A percentile compares a stretch with the other conserved stretches of the same genome.
These are phyloP conservation scores for Henricia sp. DNA, from an alignment of 53 echinoderm and acorn worm species.

Conservation along the genomic window DNA sequence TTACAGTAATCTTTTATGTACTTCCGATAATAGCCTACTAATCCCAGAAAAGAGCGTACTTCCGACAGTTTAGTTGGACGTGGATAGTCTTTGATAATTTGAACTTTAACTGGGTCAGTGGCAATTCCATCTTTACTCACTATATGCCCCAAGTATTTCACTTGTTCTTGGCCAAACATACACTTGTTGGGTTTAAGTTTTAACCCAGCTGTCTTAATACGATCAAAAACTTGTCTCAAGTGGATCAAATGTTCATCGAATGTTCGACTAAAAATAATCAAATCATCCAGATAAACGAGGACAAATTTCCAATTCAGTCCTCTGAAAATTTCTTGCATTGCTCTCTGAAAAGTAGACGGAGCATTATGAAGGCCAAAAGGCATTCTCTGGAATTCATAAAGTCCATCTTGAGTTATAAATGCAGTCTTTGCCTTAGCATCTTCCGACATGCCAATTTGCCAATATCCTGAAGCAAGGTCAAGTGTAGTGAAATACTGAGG, in stretches of 20 bases:
- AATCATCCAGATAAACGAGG: slow-evolving; percentile 16
- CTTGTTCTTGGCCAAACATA: too few species aligned
- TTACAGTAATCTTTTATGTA: too few species aligned
- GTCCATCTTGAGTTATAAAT: slow-evolving; percentile 30
- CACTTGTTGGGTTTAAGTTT: not conserved
- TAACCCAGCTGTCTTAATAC: not conserved
- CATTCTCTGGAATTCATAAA: slow-evolving; percentile 29
- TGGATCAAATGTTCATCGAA: slow-evolving; percentile 22
- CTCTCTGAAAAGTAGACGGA: slow-evolving; percentile 40
- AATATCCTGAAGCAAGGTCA: slow-evolving; percentile 47
- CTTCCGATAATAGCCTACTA: too few species aligned
- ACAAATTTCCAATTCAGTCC: slow-evolving; percentile 12
- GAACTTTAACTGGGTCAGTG: too few species aligned
- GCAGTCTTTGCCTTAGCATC: slow-evolving; percentile 1
- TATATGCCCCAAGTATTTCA: too few species aligned
- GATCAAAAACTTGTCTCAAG: slow-evolving; percentile 36
- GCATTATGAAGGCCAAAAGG: slow-evolving; percentile 35
- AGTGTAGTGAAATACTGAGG: slow-evolving; percentile 42
- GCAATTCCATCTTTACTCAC: too few species aligned
- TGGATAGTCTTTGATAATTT: too few species aligned
- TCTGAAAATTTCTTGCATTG: slow-evolving; percentile 10
- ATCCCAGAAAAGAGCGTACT: too few species aligned
- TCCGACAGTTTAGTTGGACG: too few species aligned
- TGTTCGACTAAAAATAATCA: not conserved
- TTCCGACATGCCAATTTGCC: slow-evolving; percentile 39